Evolutionary conservation across 2,113 vertebrate species (phyloP), one percentile per base, ranked within the genome.

Genomic region (Mustela nigripes): DNA sequence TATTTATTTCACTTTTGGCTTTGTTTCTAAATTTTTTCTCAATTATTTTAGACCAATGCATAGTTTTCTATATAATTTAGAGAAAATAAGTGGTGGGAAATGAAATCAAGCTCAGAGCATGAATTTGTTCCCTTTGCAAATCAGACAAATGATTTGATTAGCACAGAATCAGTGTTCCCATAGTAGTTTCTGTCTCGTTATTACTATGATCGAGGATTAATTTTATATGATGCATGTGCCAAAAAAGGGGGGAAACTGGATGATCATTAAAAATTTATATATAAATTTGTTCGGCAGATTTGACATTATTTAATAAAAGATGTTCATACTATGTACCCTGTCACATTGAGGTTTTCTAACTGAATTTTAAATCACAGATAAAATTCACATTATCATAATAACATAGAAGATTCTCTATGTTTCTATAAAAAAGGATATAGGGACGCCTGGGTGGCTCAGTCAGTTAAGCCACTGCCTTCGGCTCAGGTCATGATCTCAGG

Each of bases 291-390:
- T 88, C 36, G 73, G 53, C 58, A 88, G 28, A 83, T 71, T 56
- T 88, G 94, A 92, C 28, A 86, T 62, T 92, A 31, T 33, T 89
- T 78, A 93, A 83, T 83, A 48, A 87, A 84, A 95, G 24, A 36
- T 4, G 86, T 82, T 76, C 81, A 67, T 21, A 76, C 50, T 78
- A 73, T 65, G 9, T 80, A 67, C 1, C 42, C 60, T 73, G 48
- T 79, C 31, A 65, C 0, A 48, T 4, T 26, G 31, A 53, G 22
- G 63, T 84, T 73, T 94, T 94, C 78, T 78, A 88, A 91, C 19
- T 82, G 42, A 84, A 92, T 74, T 97, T 96, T 94, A 84, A 96
- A 65, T 26, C 74, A 60, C 45, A 85, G 39, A 62, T 78, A 82
- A 94, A 96, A 96, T 73, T 39, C 71, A 63, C 12, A 63, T 60